phyloP scores from a whole-genome alignment of 2,888 invertebrate genomes.

The Steinernema hermaphroditum region DNA sequence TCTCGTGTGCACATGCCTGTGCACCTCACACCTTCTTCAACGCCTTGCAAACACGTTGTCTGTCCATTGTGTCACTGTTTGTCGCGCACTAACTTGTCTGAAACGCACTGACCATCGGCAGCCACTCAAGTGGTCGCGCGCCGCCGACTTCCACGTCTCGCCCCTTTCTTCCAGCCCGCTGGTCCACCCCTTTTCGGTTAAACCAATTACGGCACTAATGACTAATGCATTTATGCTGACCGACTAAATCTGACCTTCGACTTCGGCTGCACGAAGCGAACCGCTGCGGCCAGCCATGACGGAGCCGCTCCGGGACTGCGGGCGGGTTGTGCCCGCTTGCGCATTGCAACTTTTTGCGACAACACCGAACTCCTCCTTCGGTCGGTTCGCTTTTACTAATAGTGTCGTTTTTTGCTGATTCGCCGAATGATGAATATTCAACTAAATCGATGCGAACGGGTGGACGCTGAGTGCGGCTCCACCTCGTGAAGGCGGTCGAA shows the following conservation, averaged over 20 bases:
- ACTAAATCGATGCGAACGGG: conserved; percentile 17
- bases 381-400: conserved; percentile 26
- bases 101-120: conserved; percentile 5
- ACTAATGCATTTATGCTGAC: conserved; percentile 24
- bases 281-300: background rate
- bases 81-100: conserved; percentile 4
- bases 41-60: background rate
- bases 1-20: background rate
- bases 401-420: conserved; percentile 13
- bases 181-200: conserved; percentile 25
- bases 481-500: background rate
- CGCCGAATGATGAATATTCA: conserved; percentile 20
- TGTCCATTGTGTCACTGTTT: background rate
- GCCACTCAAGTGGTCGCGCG: conserved; percentile 19
- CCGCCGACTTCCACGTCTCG: background rate
- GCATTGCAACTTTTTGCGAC: conserved; percentile 7
- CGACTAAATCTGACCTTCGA: conserved; percentile 19
- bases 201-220: conserved; percentile 28
- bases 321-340: no score
- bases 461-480: background rate
- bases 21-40: background rate
- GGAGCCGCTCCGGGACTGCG: no score
- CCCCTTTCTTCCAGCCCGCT: background rate
- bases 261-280: no score
- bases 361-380: background rate